phyloP scores from a whole-genome alignment of 2,113 vertebrate species.

The Ciconia boyciana region DNA sequence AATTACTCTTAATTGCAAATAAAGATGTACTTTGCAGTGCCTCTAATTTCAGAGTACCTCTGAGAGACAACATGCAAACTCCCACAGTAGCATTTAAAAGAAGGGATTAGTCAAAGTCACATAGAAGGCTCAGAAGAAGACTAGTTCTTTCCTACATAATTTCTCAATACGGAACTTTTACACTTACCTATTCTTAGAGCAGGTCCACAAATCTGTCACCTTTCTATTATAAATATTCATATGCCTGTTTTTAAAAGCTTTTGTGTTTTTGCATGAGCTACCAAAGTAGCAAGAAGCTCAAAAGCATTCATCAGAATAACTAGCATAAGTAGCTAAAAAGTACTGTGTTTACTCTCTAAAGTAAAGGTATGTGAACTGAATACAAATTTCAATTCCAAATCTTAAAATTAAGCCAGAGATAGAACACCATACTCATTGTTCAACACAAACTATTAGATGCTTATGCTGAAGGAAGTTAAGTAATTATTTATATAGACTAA shows the following conservation, averaged over 20 bases:
- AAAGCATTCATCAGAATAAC: neutral
- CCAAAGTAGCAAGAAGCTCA: conserved; percentile 2
- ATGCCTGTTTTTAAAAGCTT: neutral
- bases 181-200: neutral
- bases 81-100: neutral
- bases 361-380: neutral
- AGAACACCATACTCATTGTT: neutral
- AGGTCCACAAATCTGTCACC: neutral
- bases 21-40: neutral
- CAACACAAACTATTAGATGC: neutral
- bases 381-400: conserved; percentile 10
- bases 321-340: neutral
- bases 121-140: neutral
- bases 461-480: neutral
- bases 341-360: neutral
- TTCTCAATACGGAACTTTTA: neutral
- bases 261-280: conserved; percentile 18
- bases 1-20: neutral
- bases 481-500: neutral
- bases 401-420: neutral
- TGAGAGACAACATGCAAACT: neutral
- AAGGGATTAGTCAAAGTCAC: neutral
- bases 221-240: neutral
- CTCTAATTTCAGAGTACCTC: neutral
- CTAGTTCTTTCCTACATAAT: neutral